Evolutionary conservation across 2,888 invertebrate genomes (phyloP).

Genomic region (Xanthorhoe designata): DNA sequence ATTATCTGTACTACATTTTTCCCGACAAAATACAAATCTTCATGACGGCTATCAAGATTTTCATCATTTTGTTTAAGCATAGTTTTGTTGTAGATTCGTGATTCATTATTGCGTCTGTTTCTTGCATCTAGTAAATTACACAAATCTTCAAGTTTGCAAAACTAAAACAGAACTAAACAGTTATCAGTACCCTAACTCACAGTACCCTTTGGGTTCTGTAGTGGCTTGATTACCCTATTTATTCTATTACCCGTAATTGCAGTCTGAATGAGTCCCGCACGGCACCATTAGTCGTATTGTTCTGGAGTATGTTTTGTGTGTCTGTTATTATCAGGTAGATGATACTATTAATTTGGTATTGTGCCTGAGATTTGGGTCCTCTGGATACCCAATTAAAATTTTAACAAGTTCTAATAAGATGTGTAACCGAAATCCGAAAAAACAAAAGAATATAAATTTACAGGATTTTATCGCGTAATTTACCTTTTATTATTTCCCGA

Average conservation of each 20-base stretch:
- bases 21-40: too few relatives aligned
- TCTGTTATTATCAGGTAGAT: constrained; percentile 30
- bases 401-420: too few relatives aligned
- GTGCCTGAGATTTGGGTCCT: constrained; percentile 14
- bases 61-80: too few relatives aligned
- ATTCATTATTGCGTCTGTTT: too few relatives aligned
- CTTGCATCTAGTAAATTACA: too few relatives aligned
- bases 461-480: too few relatives aligned
- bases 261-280: constrained; percentile 71
- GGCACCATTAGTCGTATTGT: constrained; percentile 78
- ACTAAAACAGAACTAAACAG: not conserved
- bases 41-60: too few relatives aligned
- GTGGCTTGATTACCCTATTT: constrained; percentile 84
- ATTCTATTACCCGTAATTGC: constrained; percentile 83
- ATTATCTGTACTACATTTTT: too few relatives aligned
- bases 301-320: constrained; percentile 35
- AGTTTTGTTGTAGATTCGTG: too few relatives aligned
- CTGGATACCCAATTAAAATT: not conserved
- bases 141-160: not conserved
- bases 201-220: constrained; percentile 54
- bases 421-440: too few relatives aligned
- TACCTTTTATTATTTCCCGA: too few relatives aligned
- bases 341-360: constrained; percentile 31
- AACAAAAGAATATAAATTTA: too few relatives aligned
- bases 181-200: constrained; percentile 6